Evolutionary conservation across 2,113 vertebrate genomes (phyloP).

Genomic region (Panthera tigris): DNA sequence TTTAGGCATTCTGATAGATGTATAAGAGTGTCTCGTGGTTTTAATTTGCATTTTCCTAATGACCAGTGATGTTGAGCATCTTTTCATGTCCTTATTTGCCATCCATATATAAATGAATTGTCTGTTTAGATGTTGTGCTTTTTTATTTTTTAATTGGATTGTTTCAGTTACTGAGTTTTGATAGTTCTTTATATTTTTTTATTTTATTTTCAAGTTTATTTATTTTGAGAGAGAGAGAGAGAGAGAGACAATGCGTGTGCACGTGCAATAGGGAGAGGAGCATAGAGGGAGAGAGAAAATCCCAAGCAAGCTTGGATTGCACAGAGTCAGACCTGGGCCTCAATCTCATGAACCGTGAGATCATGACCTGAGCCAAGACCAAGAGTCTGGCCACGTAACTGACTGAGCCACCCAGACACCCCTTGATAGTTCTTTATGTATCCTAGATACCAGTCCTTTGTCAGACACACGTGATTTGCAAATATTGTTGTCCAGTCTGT

Average conservation of each 20-base stretch:
- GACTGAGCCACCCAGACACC: too few species aligned
- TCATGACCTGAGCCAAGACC: too few species aligned
- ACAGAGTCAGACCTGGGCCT: too few species aligned
- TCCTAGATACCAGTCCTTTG: neutral
- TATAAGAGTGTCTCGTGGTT: neutral
- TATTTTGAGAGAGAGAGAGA: neutral
- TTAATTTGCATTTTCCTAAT: neutral
- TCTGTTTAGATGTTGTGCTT: neutral
- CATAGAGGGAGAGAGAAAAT: too few species aligned
- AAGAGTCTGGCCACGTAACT: too few species aligned
- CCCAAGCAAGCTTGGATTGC: too few species aligned
- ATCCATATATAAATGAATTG: neutral
- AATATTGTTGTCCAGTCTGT: neutral
- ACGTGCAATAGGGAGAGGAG: too few species aligned
- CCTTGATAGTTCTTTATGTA: neutral
- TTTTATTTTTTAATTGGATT: neutral
- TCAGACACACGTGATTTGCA: neutral
- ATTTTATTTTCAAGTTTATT: too few species aligned
- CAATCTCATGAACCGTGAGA: too few species aligned
- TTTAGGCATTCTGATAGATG: neutral
- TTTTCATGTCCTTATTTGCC: neutral
- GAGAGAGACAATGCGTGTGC: too few species aligned
- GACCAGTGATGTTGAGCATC: neutral
- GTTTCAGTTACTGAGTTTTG: neutral
- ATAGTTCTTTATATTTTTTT: neutral